Base-by-base conservation (phyloP, 2,797 vertebrate genomes). In the Anabas testudineus region DNA sequence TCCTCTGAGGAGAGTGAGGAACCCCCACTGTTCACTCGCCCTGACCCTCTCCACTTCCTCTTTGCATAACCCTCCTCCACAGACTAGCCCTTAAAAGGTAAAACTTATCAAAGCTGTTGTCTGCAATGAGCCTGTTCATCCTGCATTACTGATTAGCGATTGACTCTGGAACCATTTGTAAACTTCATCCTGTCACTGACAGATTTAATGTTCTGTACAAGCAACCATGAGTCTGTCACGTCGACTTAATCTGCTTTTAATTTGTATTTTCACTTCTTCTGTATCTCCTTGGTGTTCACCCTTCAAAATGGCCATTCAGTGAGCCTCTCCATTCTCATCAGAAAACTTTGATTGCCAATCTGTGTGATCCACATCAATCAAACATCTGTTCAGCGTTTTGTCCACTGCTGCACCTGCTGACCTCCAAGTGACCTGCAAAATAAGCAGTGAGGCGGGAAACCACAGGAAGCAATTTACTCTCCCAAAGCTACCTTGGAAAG, bases 291-390 rank as follows among this genome's bases (percentile, higher is more conserved):
- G 71, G 71, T 87, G 82, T 90, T 92, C 90, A 91, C 82, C 81
- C 89, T 90, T 87, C 81, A 78, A 77, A 93, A 92, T 65, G 89
- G 84, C 85, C 87, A 67, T 88, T 81, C 51, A 4, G 88, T 42
- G 88, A 84, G 85, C 81, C 86, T 86, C 85, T 88, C 88, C 86
- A 89, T 88, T 83, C 88, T 88, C 89, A 88, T 92, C 93, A 89
- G 90, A 88, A 90, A 88, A 90, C 91, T 93, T 92, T 93, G 90
- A 95, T 94, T 85, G 92, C 88, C 90, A 90, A 92, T 95, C 92
- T 94, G 92, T 83, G 91, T 91, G 91, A 95, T 94, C 92, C 89
- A 92, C 91, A 91, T 92, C 94, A 93, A 93, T 95, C 93, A 94
- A 94, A 93, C 92, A 93, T 91, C 91, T 93, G 93, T 87, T 93